phyloP scores from a whole-genome alignment of 2,888 invertebrate genomes.

The Rhagophthalmus giganteus region DNA sequence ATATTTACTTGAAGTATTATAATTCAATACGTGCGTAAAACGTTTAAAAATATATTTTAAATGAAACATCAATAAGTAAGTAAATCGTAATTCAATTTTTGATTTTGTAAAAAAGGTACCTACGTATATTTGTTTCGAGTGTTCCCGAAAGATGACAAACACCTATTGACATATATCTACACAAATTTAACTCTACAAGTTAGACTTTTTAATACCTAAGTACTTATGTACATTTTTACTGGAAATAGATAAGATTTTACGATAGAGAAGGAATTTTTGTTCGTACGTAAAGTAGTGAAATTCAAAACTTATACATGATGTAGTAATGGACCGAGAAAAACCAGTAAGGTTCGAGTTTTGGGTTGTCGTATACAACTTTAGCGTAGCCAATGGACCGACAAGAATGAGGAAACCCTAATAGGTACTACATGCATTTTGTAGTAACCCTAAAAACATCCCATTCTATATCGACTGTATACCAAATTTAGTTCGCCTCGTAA shows the following conservation, averaged over 20 bases:
- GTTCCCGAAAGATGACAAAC: too few relatives aligned
- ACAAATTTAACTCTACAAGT: too few relatives aligned
- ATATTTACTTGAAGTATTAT: too few relatives aligned
- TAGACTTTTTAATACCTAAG: too few relatives aligned
- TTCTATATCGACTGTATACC: slow-evolving; percentile 2
- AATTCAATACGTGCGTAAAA: too few relatives aligned
- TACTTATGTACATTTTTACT: too few relatives aligned
- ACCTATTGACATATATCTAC: too few relatives aligned
- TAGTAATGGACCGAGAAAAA: slow-evolving; percentile 30
- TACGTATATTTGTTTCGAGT: too few relatives aligned
- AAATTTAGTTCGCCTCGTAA: slow-evolving; percentile 11
- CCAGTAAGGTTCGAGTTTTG: slow-evolving; percentile 12
- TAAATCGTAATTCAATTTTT: too few relatives aligned
- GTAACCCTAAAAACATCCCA: slow-evolving; percentile 21
- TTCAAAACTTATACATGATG: slow-evolving; percentile 21
- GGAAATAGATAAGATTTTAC: slow-evolving; percentile 11
- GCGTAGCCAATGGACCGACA: slow-evolving; percentile 28
- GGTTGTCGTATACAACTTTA: slow-evolving; percentile 26
- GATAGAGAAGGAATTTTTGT: slow-evolving; percentile 15
- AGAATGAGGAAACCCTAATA: slow-evolving; percentile 17
- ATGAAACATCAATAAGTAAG: too few relatives aligned
- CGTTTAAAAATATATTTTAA: too few relatives aligned
- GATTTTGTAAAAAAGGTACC: too few relatives aligned
- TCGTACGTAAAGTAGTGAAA: slow-evolving; percentile 19
- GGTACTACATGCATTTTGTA: slow-evolving; percentile 29